Base-by-base conservation (phyloP, 2,113 vertebrate genomes). In the Hystrix brachyura region DNA sequence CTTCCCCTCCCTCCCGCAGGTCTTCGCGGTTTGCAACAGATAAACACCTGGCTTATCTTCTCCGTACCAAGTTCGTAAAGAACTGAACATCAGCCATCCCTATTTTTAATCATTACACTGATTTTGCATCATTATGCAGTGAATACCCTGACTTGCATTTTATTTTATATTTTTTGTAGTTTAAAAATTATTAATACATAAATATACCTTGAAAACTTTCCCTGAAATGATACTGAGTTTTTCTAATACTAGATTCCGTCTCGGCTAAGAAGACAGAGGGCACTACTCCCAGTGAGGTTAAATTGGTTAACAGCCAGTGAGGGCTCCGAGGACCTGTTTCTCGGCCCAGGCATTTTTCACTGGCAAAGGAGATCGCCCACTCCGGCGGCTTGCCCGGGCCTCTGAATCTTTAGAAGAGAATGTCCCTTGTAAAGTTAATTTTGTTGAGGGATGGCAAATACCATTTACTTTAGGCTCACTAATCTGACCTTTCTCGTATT, bases 371-470 rank as follows among this genome's bases (percentile, higher is more conserved):
- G 60, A 15, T 55, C 95, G 19, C 53, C n/a, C 79, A 27, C 32
- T 67, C 27, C 32, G 38, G 72, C 51, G 29, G 15, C 34, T 91
- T 91, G 27, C 9, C 53, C 43, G 74, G 90, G 74, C 25, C 55
- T 23, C 46, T 80, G 13, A 87, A 64, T 7, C 48, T 72, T 91
- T 32, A 32, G 38, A 79, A 87, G 90, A 72, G 38, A 85, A 87
- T 60, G 79, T 72, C 65, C 14, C 59, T 62, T 74, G 38, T 78
- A 92, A 88, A 96, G 80, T 92, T 64, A 78, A 95, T 84, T 82
- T 85, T 84, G 71, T 48, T 57, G 15, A 69, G 3, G 53, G 32
- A 79, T 76, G 53, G 34, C 14, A 85, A 93, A 85, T 79, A 69
- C 32, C 71, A 74, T 23, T 95, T 48, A 71, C 23, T 38, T 91